These are phyloP conservation scores for Pituophis catenifer DNA, from an alignment of 2,113 vertebrate species.

Conservation along the genomic window DNA sequence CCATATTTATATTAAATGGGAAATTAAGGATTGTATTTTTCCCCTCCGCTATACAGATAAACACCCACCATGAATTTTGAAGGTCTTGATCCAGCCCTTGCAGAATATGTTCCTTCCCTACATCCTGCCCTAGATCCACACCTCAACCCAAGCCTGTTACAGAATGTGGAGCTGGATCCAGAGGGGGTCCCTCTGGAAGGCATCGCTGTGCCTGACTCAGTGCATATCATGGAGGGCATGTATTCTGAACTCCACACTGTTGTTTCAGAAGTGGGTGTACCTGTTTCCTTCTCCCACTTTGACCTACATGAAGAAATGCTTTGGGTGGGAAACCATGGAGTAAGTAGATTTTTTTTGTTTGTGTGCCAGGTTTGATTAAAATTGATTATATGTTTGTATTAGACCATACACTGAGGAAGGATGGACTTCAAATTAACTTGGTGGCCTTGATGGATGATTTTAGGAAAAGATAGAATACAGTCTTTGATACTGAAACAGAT, in stretches of 20 bases:
- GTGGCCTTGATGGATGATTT: neutral
- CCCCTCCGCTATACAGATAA: neutral
- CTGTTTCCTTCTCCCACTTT: slow-evolving; percentile 88
- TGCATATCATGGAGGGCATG: slow-evolving; percentile 94
- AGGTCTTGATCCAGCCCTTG: slow-evolving; percentile 83
- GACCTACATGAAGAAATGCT: slow-evolving; percentile 95
- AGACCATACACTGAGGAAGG: neutral
- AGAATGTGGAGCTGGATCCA: slow-evolving; percentile 86
- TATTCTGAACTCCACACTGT: slow-evolving; percentile 94
- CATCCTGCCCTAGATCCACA: slow-evolving; percentile 80
- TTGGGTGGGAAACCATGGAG: slow-evolving; percentile 96
- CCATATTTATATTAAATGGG: neutral
- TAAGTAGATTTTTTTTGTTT: slow-evolving; percentile 59
- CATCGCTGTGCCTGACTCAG: slow-evolving; percentile 74
- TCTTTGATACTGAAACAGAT: neutral
- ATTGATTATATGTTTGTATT: neutral
- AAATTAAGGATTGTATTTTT: neutral
- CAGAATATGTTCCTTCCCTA: slow-evolving; percentile 79
- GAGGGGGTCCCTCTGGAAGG: slow-evolving; percentile 81
- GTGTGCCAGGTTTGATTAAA: neutral
- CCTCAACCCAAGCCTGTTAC: slow-evolving; percentile 82
- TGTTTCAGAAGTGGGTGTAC: slow-evolving; percentile 91
- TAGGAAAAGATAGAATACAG: neutral
- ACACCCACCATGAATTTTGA: slow-evolving; percentile 89
- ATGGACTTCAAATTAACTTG: neutral